Conservation (phyloP, 2,113 vertebrate genomes). For the Rostratula benghalensis region DNA sequence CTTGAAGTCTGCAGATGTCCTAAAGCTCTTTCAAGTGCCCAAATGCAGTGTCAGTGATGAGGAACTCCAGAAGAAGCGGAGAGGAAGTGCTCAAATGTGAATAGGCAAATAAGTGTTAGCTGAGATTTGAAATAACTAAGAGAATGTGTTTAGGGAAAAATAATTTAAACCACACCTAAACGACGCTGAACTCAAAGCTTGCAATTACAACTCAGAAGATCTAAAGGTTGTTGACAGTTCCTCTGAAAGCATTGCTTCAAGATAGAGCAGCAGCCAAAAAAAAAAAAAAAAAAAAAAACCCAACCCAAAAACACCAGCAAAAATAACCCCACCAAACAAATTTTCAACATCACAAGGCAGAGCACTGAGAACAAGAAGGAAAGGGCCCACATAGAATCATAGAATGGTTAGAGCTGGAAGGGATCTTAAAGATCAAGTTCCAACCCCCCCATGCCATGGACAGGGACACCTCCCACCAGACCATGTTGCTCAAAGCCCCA, state of each 20-base stretch:
- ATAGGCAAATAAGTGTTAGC: neutral
- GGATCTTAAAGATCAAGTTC: too few relatives aligned
- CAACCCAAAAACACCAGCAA: too few relatives aligned
- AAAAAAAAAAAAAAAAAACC: too few relatives aligned
- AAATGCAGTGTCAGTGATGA: neutral
- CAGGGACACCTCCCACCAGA: too few relatives aligned
- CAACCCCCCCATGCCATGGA: too few relatives aligned
- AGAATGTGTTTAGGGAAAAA: neutral
- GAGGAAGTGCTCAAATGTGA: neutral
- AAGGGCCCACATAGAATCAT: too few relatives aligned
- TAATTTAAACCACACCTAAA: neutral
- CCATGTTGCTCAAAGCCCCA: too few relatives aligned
- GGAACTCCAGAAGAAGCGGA: neutral
- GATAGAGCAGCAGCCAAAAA: neutral
- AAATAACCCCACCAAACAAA: neutral
- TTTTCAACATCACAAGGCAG: neutral
- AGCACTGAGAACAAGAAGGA: neutral
- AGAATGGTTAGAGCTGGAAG: too few relatives aligned
- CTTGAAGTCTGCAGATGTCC: neutral
- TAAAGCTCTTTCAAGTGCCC: neutral
- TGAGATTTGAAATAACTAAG: neutral
- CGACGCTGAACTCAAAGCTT: neutral
- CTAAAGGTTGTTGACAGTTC: neutral
- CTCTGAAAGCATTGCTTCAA: neutral
- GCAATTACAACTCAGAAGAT: neutral